Percentiles rank a stretch among this genome's conserved stretches.
Evolutionary conservation across 2,113 vertebrate genomes (phyloP).

Genomic region (Gallinago media): DNA sequence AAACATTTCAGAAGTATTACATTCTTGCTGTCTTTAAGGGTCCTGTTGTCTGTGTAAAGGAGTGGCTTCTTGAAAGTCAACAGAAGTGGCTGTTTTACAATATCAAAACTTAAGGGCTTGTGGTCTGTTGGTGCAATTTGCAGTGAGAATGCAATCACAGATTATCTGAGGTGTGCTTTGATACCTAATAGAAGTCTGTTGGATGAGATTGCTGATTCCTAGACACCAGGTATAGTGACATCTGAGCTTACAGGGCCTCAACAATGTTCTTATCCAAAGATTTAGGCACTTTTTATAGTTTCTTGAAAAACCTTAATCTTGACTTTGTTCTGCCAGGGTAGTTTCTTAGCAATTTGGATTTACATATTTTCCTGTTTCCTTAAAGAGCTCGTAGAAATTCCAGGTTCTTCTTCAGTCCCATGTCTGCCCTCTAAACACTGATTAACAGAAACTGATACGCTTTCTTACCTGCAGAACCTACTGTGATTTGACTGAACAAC

Average conservation of each 20-base stretch:
- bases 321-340: not conserved
- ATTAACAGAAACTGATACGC: not conserved
- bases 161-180: not conserved
- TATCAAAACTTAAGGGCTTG: not conserved
- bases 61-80: not conserved
- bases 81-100: not conserved
- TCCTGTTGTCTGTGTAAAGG: not conserved
- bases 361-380: not conserved
- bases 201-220: not conserved
- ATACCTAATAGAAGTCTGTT: not conserved
- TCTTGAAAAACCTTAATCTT: not conserved
- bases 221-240: not conserved
- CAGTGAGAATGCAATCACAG: not conserved
- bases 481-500: not conserved
- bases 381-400: not conserved
- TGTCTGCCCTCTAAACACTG: not conserved
- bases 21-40: not conserved
- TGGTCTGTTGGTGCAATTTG: not conserved
- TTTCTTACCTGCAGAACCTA: not conserved
- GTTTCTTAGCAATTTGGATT: not conserved
- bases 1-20: not conserved
- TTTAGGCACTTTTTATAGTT: not conserved
- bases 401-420: not conserved
- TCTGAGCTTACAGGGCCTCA: not conserved
- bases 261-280: not conserved